Base-by-base conservation (phyloP, 2,113 vertebrate genomes). In the Sylvia atricapilla region DNA sequence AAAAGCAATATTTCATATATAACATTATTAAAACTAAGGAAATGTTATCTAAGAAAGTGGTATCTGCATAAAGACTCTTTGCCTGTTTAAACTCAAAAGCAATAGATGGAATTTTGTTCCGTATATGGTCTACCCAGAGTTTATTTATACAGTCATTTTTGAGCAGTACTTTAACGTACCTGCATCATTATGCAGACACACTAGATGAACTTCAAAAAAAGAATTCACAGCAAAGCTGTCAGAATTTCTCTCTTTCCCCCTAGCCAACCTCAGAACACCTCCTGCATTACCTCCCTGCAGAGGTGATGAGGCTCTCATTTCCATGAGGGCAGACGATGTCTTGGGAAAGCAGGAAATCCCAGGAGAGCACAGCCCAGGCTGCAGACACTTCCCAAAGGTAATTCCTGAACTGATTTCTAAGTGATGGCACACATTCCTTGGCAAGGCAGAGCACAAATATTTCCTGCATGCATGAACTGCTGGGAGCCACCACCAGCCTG, bases 1-100 rank as follows among this genome's bases (percentile, higher is more conserved):
- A 95, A 94, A 94, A 95, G 94, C 58, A 92, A n/a, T 96, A 93
- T 95, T 93, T 97, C 69, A 96, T 50, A 84, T 84, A 62, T 58
- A 95, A 93, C 73, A 69, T 90, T 84, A 96, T 90, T 94, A 89
- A 96, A 96, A 86, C 92, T 86, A 95, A 87, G 49, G 94, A 93
- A 97, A 95, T 20, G 59, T 97, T 95, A 90, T 84, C 85, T 60
- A 86, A 84, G 43, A 63, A 85, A 93, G 67, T 10, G 47, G 82
- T 75, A 82, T 37, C 75, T 70, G 62, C 86, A 72, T 58, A 46
- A 79, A 87, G 56, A 64, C 66, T 68, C 84, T 55, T 30, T 28
- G 56, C 44, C 73, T 78, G 44, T n/a, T 79, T 41, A 75, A 93
- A 90, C 30, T 58, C 31, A 2, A 11, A 64, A 43, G 25, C 47